Base-by-base conservation (phyloP, 2,888 invertebrate species). In the Temnothorax ravouxi region DNA sequence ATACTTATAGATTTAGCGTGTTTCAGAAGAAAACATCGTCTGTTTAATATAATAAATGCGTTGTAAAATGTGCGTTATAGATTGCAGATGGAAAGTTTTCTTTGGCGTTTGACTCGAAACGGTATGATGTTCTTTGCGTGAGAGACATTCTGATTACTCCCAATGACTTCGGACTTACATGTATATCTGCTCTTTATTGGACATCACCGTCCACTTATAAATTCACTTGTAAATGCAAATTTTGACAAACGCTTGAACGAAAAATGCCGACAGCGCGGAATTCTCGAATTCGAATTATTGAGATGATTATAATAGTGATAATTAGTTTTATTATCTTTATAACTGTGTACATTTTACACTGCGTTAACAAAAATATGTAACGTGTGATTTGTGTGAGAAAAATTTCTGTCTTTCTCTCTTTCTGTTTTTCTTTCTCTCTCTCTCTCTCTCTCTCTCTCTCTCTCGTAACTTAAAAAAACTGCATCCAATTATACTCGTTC, bases 221-320 rank as follows among this genome's bases (percentile, higher is more conserved):
- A 52, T 41, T 52, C 11, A 38, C 25, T 76, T 52, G 21, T 52
- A 66, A 76, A 75, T 75, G 21, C 38, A 76, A 76, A 64, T 64
- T 62, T 34, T 52, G 52, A 52, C 6, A 64, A 52, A 76, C 11
- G 6, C 44, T 1, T 13, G 3, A 47, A 41, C 13, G 56, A 59
- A 56, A 59, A 62, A 52, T 52, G 2, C 15, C 21, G 13, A 66
- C 1, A n/a, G 18, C 15, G 18, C 15, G 18, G 34, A 34, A 6
- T 76, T 21, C 11, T 64, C 13, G 18, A 76, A 41, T 76, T 52
- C 4, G 52, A 3, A 34, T 61, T 61, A 44, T 61, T n/a, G 2
- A 47, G 41, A 21, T 41, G 2, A 18, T 76, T 13, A 52, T 13
- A 5, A 34, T 34, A 34, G 34, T 47, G 64, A 41, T 21, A 66